A percentile compares a stretch with the other conserved stretches of the same genome.
Conservation (phyloP, 2,888 invertebrate species). For the Leptinotarsa haldemani region DNA sequence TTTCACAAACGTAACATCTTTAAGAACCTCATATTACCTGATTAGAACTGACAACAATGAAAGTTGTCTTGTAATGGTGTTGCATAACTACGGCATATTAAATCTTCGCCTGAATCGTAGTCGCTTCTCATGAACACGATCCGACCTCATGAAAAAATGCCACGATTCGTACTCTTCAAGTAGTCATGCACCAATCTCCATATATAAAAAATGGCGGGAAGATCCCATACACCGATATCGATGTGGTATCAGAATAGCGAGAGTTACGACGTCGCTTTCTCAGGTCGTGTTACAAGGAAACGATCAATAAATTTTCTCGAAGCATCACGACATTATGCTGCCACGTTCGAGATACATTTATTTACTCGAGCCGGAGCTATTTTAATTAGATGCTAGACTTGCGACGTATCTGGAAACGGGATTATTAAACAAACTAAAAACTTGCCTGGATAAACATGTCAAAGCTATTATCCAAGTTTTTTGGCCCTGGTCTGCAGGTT, state of each 20-base stretch:
- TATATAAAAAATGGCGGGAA: constrained; percentile 39
- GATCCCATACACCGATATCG: constrained; percentile 39
- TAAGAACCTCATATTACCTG: too few species aligned
- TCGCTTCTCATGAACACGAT: not conserved
- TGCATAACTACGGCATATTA: too few species aligned
- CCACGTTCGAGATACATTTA: constrained; percentile 7
- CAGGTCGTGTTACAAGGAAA: constrained; percentile 43
- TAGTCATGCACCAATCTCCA: constrained; percentile 40
- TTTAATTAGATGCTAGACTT: constrained; percentile 34
- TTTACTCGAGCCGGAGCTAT: not conserved
- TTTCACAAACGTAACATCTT: too few species aligned
- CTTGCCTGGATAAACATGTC: too few species aligned
- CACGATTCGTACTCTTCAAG: constrained; percentile 32
- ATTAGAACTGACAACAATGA: too few species aligned
- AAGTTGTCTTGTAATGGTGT: too few species aligned
- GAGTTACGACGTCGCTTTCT: constrained; percentile 41
- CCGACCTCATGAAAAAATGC: constrained; percentile 6
- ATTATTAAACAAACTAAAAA: too few species aligned
- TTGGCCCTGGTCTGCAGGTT: too few species aligned
- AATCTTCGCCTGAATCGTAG: not conserved
- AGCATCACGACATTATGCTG: constrained; percentile 38
- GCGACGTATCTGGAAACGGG: constrained; percentile 16
- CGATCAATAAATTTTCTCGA: constrained; percentile 41
- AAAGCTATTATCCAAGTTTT: too few species aligned
- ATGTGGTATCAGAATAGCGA: constrained; percentile 39